Percentiles rank a stretch among this genome's conserved stretches.
Conservation (phyloP, 1,140 invertebrate species). For the Saxidomus purpurata region DNA sequence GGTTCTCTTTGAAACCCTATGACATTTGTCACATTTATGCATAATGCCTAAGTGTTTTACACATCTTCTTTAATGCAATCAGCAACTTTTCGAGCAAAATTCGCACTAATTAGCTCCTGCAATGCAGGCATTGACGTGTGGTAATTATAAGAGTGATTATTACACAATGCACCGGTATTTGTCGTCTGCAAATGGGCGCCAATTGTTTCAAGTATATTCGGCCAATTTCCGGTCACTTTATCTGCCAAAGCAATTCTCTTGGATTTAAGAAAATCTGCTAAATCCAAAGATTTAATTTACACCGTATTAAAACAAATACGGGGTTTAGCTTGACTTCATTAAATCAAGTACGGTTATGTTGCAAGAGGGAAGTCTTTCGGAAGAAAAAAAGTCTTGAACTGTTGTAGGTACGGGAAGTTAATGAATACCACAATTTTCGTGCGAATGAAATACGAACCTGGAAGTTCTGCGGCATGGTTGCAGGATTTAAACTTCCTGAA, state of each 20-base stretch:
- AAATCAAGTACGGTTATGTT: neutral
- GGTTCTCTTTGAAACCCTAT: neutral
- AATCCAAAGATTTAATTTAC: constrained; percentile 44
- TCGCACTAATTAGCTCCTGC: neutral
- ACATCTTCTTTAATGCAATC: constrained; percentile 44
- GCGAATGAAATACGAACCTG: no score
- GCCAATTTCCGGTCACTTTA: constrained; percentile 51
- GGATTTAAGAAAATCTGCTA: constrained; percentile 37
- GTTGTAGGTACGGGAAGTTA: no score
- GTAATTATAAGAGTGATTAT: constrained; percentile 6
- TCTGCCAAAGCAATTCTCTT: neutral
- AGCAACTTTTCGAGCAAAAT: neutral
- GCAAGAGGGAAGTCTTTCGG: neutral
- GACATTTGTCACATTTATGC: neutral
- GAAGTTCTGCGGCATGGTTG: no score
- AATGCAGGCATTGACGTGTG: constrained; percentile 1
- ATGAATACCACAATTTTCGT: no score
- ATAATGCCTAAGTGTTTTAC: constrained; percentile 14
- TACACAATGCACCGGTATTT: neutral
- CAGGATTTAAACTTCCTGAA: no score
- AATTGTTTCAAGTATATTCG: constrained; percentile 40
- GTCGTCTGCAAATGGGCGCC: constrained; percentile 17
- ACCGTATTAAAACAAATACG: constrained; percentile 40
- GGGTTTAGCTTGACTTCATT: constrained; percentile 13
- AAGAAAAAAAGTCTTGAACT: no score